Conservation (phyloP, 2,113 vertebrate species). For the Microcebus murinus region DNA sequence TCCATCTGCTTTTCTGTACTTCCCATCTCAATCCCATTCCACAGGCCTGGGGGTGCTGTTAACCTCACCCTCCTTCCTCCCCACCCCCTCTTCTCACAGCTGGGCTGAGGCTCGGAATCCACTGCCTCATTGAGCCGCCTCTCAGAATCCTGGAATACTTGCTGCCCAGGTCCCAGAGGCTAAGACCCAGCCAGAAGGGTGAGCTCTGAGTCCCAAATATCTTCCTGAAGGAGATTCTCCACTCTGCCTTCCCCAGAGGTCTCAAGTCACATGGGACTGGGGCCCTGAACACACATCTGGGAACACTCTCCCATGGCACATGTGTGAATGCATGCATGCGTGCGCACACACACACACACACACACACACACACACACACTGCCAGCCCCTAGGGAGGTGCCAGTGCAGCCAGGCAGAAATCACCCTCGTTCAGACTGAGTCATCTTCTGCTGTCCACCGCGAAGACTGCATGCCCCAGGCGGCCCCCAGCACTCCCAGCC, state of each 20-base stretch:
- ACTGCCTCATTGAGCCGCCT: constrained; percentile 52
- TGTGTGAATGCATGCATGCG: no score
- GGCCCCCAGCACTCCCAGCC: not conserved
- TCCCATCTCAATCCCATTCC: not conserved
- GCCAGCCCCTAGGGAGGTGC: not conserved
- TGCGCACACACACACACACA: not conserved
- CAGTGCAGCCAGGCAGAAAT: not conserved
- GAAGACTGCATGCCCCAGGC: not conserved
- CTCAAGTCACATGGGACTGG: not conserved
- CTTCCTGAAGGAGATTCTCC: not conserved
- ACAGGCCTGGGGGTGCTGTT: not conserved
- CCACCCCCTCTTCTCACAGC: constrained; percentile 52
- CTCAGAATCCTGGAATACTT: constrained; percentile 57
- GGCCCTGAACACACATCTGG: not conserved
- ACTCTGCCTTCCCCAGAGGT: not conserved
- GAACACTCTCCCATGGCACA: not conserved
- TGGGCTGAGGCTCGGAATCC: constrained; percentile 51
- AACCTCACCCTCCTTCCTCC: constrained; percentile 29
- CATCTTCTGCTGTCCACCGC: not conserved
- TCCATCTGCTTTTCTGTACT: constrained; percentile 14
- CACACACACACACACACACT: fast-evolving
- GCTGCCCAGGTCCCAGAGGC: not conserved
- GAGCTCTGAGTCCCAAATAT: not conserved
- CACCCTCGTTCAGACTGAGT: not conserved
- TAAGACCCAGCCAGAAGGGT: constrained; percentile 28